A percentile compares a stretch with the other conserved stretches of the same genome.
Conservation (phyloP, 2,797 vertebrate species). For the Coluber constrictor region DNA sequence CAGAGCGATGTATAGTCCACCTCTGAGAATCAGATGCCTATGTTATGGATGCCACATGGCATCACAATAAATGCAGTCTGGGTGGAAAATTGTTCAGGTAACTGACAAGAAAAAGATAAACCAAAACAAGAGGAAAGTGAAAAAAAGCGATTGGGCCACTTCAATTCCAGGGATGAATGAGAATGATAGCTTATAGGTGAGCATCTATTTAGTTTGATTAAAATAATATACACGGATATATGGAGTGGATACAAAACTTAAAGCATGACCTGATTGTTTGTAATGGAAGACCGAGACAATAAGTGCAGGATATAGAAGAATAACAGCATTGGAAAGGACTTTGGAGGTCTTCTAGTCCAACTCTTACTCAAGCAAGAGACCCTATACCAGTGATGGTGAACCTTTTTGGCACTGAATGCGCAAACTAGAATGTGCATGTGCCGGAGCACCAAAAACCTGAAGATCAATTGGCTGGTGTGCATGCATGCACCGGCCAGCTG, state of each 20-base stretch:
- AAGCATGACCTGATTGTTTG: neutral
- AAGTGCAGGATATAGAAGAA: neutral
- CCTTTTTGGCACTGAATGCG: too few relatives aligned
- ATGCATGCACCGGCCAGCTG: too few relatives aligned
- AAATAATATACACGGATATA: neutral
- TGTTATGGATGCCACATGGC: neutral
- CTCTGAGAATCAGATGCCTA: neutral
- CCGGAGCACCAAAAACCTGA: too few relatives aligned
- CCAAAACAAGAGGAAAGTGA: neutral
- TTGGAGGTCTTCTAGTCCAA: neutral
- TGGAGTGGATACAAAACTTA: neutral
- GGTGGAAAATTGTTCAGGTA: neutral
- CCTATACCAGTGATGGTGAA: neutral
- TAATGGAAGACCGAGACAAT: neutral
- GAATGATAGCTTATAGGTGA: neutral
- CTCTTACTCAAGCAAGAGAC: neutral
- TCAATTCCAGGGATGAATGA: neutral
- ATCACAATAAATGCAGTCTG: neutral
- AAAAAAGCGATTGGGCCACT: neutral
- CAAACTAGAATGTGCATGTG: too few relatives aligned
- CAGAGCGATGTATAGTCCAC: neutral
- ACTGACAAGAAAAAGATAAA: neutral
- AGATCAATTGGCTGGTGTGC: too few relatives aligned
- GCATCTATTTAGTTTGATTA: neutral
- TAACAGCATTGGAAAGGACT: neutral